Evolutionary conservation across 2,888 invertebrate species (phyloP).

Genomic region (Allophyes oxyacanthae): DNA sequence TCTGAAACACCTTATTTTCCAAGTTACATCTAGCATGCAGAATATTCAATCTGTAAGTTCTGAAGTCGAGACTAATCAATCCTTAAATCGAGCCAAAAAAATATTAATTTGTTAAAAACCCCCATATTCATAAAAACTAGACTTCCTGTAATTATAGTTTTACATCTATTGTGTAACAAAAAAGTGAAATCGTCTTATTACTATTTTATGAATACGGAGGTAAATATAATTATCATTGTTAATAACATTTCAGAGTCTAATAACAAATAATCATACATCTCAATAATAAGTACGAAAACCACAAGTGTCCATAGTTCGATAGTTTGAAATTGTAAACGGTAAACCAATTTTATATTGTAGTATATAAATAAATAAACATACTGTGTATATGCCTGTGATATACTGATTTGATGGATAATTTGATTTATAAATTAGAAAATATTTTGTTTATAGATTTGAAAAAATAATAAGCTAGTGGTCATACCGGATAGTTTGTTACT

Average conservation of each 20-base stretch:
- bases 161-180: no score
- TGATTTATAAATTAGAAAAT: slow-evolving; percentile 52
- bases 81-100: no score
- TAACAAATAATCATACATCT: no score
- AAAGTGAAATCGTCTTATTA: no score
- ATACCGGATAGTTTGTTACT: slow-evolving; percentile 15
- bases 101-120: no score
- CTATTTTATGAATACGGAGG: no score
- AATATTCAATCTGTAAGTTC: no score
- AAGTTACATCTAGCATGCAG: no score
- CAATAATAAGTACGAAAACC: slow-evolving; percentile 29
- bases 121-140: no score
- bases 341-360: slow-evolving; percentile 46
- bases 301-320: slow-evolving; percentile 30
- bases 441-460: slow-evolving; percentile 40
- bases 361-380: slow-evolving; percentile 48
- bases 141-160: no score
- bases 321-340: slow-evolving; percentile 48
- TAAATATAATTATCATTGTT: neutral
- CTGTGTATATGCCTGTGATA: slow-evolving; percentile 69
- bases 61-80: no score
- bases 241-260: neutral
- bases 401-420: slow-evolving; percentile 61
- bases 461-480: slow-evolving; percentile 21
- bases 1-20: no score